Conservation (phyloP, 2,888 invertebrate genomes). For the Epiblema foenella region DNA sequence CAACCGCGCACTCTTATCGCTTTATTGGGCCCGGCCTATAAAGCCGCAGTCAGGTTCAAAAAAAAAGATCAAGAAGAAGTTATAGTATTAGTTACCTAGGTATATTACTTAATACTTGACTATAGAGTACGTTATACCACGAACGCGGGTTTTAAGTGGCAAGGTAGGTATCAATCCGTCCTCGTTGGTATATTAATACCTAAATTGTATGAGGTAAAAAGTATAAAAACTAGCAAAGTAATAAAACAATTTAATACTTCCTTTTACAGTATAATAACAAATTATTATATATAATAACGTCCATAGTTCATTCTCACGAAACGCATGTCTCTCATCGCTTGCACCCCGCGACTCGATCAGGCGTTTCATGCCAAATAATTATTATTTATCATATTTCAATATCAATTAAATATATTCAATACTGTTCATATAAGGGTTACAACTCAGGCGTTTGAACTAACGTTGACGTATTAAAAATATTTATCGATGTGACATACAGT, state of each 20-base stretch:
- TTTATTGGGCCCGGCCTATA: no score
- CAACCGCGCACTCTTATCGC: no score
- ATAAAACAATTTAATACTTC: conserved; percentile 79
- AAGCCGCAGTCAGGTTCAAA: no score
- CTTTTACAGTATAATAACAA: conserved; percentile 58
- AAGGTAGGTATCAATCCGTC: no score
- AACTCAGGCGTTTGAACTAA: not conserved
- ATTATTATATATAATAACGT: conserved; percentile 48
- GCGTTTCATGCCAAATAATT: conserved; percentile 56
- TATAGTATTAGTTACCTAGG: no score
- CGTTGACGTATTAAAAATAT: not conserved
- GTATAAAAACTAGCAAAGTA: conserved; percentile 47
- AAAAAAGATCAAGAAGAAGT: no score
- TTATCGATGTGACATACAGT: no score
- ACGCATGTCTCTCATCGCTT: conserved; percentile 65
- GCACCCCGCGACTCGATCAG: conserved; percentile 73
- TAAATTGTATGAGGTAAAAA: not conserved
- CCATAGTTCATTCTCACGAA: conserved; percentile 54
- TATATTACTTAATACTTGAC: no score
- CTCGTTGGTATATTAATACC: not conserved
- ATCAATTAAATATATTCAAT: conserved; percentile 26
- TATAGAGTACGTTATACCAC: no score
- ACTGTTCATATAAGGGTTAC: conserved; percentile 4
- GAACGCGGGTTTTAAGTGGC: no score
- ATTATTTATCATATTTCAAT: conserved; percentile 32